Base-by-base conservation (phyloP, 2,888 invertebrate species). In the Villa cingulata region DNA sequence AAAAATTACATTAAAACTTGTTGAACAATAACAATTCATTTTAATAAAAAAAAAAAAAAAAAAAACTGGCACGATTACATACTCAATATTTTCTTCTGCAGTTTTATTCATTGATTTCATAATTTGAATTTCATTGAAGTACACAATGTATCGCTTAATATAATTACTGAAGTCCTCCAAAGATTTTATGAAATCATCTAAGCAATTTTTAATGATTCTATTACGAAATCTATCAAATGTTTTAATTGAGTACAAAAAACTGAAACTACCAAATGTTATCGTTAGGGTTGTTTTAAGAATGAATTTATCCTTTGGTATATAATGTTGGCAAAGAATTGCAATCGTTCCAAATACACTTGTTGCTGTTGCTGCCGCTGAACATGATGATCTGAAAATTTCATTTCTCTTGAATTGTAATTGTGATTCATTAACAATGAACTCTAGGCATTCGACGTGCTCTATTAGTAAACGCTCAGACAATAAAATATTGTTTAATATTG, bases 381-480 rank as follows among this genome's bases (percentile, higher is more conserved):
- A 32, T 5, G 12, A 32, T 5, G 12, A 32, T 4, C 1, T 32
- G 12, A 12, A 32, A 32, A 32, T 32, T 32, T 9, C 9, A 32
- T 32, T 32, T 12, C 12, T 9, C 3, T 32, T 32, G 4, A 32
- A 12, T 32, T 32, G 29, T 32, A 12, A 12, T 32, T 32, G 12
- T 32, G 12, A 1, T 12, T 32, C 29, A 32, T 12, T 12, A 3
- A 32, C 7, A 40, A 62, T 64, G 18, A 60, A 61, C 36, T 68
- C 67, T n/a, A 67, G 53, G 0, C 63, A 62, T 50, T 68, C 69
- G 3, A 68, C 61, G 54, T 69, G 70, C 53, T 69, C 69, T 37
- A 64, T 61, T 9, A 69, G 53, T 38, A 69, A 56, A 2, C 68
- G 60, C 41, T 66, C 65, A 1, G 69, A 69, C 37, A 57, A 61